Conservation (phyloP, 1,140 invertebrate genomes). For the Yoshiicerus persimilis region DNA sequence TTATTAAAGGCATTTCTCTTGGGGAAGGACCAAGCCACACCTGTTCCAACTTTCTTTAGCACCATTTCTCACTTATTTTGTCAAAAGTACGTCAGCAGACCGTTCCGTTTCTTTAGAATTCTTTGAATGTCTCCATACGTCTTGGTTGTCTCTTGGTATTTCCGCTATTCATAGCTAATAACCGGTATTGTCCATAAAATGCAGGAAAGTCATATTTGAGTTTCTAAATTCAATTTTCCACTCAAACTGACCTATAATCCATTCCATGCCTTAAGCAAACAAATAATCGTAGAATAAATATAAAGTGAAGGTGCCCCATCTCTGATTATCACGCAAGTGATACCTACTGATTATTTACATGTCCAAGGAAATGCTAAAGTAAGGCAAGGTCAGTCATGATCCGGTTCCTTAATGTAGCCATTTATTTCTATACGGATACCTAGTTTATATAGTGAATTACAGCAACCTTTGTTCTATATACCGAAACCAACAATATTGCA, state of each 20-base stretch:
- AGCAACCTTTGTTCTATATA: neutral
- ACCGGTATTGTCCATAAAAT: too few relatives aligned
- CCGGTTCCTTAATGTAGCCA: neutral
- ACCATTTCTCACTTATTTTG: neutral
- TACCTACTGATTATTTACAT: too few relatives aligned
- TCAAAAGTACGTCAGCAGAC: neutral
- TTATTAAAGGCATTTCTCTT: neutral
- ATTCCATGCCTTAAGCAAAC: too few relatives aligned
- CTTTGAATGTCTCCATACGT: neutral
- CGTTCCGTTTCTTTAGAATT: neutral
- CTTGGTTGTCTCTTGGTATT: too few relatives aligned
- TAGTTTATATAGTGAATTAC: neutral
- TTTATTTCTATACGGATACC: neutral
- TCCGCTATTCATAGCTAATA: too few relatives aligned
- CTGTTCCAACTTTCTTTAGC: neutral
- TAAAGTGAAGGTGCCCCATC: neutral
- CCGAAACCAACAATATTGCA: too few relatives aligned
- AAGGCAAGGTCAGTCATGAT: neutral
- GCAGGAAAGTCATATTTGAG: too few relatives aligned
- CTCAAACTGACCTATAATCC: neutral
- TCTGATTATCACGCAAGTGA: neutral
- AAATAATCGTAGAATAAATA: neutral
- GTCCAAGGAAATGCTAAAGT: neutral
- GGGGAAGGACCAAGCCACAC: neutral
- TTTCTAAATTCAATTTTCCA: neutral